Evolutionary conservation across 1,140 invertebrate species (phyloP), one percentile per base, ranked within the genome.

Genomic region (Bombus soroeensis): DNA sequence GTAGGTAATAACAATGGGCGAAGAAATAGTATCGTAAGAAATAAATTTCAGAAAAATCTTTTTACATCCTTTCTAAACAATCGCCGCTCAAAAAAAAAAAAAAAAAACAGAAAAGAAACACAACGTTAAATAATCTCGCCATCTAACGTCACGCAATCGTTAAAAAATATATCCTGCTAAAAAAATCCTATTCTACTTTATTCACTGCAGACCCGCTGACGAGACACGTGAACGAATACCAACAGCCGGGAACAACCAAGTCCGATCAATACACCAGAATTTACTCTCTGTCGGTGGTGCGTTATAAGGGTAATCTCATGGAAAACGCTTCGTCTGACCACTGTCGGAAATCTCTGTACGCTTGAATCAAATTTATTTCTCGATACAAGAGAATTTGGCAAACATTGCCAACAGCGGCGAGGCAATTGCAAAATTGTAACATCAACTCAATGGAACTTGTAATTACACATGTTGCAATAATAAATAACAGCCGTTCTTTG

Each of bases 211-310:
- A 15, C 62, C 3, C n/a, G 62, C 5, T 6, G 66, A 25, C 64
- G 81, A 64, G 39, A 53, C 34, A 8, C 22, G 34, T 4, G 10
- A 39, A 0, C 1, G 32, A 18, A 28, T 83, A 76, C 73, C 81
- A 83, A 25, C 81, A 76, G 62, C 6, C 81, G 70, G 41, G 73
- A 70, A 83, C 15, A 12, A 9, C 3, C n/a, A 3, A 8, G 12
- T 12, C 1, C 3, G 34, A 83, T 83, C 81, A 39, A 83, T 76
- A 57, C 9, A 15, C 53, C 10, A 9, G n/a, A 34, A 28, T 18
- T 83, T 76, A 53, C 43, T 39, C 59, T 76, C 81, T 2, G 81
- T 83, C 81, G 81, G 73, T 83, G 73, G 66, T 13, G 22, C 28
- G 10, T 9, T 15, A 2, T 4, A 68, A 32, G 71, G 72, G 22